Percentiles rank a stretch among this genome's conserved stretches.
Evolutionary conservation across 2,113 vertebrate species (phyloP).

Genomic region (rabbit (Oryctolagus cuniculus)): DNA sequence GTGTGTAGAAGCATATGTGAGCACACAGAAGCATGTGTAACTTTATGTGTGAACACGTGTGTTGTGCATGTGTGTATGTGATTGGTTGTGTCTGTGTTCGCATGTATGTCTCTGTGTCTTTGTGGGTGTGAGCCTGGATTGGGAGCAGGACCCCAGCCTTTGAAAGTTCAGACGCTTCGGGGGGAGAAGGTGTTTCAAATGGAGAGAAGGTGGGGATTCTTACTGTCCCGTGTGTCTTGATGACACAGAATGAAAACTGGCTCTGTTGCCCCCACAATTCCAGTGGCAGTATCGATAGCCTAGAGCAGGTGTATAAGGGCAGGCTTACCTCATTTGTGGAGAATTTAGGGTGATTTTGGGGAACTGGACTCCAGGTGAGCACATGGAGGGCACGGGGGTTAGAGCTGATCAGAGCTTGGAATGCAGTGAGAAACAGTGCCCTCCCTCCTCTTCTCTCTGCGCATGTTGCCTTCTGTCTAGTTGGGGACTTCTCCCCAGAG

Average conservation of each 20-base stretch:
- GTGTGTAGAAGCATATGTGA: no score
- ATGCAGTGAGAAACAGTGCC: background rate
- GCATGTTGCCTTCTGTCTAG: conserved; percentile 58
- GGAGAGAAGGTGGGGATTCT: background rate
- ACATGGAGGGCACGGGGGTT: background rate
- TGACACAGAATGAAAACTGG: background rate
- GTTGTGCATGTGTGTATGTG: background rate
- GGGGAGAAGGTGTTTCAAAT: background rate
- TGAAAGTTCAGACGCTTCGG: background rate
- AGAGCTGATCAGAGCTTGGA: background rate
- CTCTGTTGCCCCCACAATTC: background rate
- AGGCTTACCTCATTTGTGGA: background rate
- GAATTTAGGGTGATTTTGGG: conserved; percentile 26
- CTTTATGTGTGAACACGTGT: background rate
- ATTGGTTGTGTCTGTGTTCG: background rate
- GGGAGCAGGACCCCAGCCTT: background rate
- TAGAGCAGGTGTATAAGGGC: background rate
- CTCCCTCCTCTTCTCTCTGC: background rate
- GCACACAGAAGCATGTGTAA: no score
- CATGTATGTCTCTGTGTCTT: no score
- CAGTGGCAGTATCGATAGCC: background rate
- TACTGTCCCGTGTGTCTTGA: background rate
- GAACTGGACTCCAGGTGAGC: background rate
- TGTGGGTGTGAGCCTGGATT: background rate
- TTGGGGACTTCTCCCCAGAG: conserved; percentile 63